Evolutionary conservation across 1,140 invertebrate genomes (phyloP).

Genomic region (Antheraea mylitta): DNA sequence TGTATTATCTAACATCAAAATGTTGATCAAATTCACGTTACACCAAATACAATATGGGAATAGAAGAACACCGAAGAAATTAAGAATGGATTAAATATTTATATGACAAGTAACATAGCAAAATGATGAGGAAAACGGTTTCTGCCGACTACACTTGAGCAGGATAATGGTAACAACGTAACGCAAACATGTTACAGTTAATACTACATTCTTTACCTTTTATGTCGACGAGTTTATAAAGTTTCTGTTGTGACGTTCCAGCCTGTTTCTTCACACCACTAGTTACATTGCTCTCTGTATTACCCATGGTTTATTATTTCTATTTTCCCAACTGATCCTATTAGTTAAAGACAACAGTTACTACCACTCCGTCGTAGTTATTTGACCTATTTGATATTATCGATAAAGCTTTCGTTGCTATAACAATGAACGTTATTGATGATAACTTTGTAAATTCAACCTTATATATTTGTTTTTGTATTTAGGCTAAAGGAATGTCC

Average conservation of each 20-base stretch:
- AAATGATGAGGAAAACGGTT: too few species aligned
- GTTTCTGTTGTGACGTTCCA: conserved; percentile 87
- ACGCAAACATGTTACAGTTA: neutral
- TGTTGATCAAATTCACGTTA: too few species aligned
- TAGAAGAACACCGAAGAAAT: too few species aligned
- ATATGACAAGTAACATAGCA: too few species aligned
- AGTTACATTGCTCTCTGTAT: conserved; percentile 95
- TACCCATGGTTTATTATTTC: conserved; percentile 82
- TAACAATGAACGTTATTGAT: neutral
- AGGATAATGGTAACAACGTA: too few species aligned
- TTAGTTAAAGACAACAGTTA: neutral
- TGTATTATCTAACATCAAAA: too few species aligned
- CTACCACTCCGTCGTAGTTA: neutral
- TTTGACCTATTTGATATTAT: neutral
- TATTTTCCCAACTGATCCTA: neutral
- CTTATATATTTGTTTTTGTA: neutral
- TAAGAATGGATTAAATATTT: too few species aligned
- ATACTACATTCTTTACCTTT: conserved; percentile 82
- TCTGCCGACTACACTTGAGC: too few species aligned
- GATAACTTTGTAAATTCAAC: neutral
- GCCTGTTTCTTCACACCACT: conserved; percentile 96
- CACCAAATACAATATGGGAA: too few species aligned
- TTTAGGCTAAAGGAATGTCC: neutral
- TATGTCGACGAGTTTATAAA: conserved; percentile 92
- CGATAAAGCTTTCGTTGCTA: conserved; percentile 1